These are phyloP conservation scores for Leucoma salicis DNA, from an alignment of 2,888 invertebrate species.

Conservation along the genomic window DNA sequence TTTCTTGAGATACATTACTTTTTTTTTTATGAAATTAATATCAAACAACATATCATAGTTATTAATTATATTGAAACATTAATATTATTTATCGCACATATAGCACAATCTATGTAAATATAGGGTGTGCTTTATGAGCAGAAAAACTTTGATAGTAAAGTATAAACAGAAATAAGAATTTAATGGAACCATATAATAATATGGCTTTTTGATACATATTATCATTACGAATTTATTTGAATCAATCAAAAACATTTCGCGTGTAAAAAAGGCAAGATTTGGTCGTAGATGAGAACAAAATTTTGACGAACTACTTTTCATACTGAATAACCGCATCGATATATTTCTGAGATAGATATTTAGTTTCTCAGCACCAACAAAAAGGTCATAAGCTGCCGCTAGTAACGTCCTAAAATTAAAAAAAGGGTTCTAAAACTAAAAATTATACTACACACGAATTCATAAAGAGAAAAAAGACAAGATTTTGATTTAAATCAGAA, in stretches of 20 bases:
- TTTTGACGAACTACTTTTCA: conserved; percentile 17
- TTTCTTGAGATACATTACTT: no score
- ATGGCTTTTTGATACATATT: no score
- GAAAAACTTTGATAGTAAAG: no score
- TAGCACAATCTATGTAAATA: no score
- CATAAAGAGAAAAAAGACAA: conserved; percentile 10
- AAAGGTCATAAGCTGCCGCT: conserved; percentile 23
- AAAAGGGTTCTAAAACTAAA: conserved; percentile 7
- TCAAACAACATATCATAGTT: no score
- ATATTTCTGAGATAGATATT: conserved; percentile 1
- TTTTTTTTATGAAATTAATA: no score
- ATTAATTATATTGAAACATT: no score
- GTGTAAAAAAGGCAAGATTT: conserved; percentile 9
- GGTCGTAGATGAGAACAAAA: conserved; percentile 30
- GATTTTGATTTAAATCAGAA: neutral
- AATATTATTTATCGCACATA: no score
- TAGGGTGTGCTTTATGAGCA: no score
- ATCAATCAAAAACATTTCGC: conserved; percentile 1
- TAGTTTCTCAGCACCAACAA: conserved; percentile 14
- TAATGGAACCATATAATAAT: no score
- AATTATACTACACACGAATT: conserved; percentile 7
- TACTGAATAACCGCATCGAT: conserved; percentile 14
- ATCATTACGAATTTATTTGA: no score
- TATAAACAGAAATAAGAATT: no score
- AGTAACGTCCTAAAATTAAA: conserved; percentile 11